Percentiles rank a stretch among this genome's conserved stretches.
phyloP scores from a whole-genome alignment of 2,888 invertebrate species.

The Portevinia maculata region DNA sequence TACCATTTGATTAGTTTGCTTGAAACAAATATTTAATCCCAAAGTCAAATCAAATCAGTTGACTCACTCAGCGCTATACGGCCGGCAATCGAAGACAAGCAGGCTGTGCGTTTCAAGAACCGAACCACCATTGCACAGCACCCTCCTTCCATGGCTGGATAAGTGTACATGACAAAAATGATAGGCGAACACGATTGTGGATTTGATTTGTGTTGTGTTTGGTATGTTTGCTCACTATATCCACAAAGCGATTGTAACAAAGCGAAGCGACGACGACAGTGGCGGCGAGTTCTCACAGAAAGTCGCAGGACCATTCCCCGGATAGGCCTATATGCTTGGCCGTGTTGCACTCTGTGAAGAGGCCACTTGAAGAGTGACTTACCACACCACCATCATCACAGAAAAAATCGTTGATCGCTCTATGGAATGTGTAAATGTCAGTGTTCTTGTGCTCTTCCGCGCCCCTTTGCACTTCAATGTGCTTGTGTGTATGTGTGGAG shows the following conservation, averaged over 20 bases:
- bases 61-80: slow-evolving; percentile 41
- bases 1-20: slow-evolving; percentile 70
- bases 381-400: slow-evolving; percentile 23
- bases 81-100: slow-evolving; percentile 37
- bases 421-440: slow-evolving; percentile 24
- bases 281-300: slow-evolving; percentile 53
- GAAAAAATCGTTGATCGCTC: slow-evolving; percentile 50
- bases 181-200: slow-evolving; percentile 72
- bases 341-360: slow-evolving; percentile 34
- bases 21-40: slow-evolving; percentile 69
- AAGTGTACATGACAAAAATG: slow-evolving; percentile 73
- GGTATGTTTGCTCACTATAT: slow-evolving; percentile 54
- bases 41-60: slow-evolving; percentile 66
- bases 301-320: slow-evolving; percentile 26
- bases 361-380: slow-evolving; percentile 63
- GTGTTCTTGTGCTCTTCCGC: slow-evolving; percentile 13
- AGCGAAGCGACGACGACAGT: slow-evolving; percentile 46
- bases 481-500: slow-evolving; percentile 13
- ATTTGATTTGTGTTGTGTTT: slow-evolving; percentile 73
- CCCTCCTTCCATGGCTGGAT: slow-evolving; percentile 46
- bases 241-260: slow-evolving; percentile 64
- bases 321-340: slow-evolving; percentile 31
- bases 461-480: slow-evolving; percentile 9
- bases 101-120: slow-evolving; percentile 36
- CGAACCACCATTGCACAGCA: slow-evolving; percentile 4